Evolutionary conservation across 1,140 invertebrate species (phyloP).

Genomic region (Neotoxoptera formosana): DNA sequence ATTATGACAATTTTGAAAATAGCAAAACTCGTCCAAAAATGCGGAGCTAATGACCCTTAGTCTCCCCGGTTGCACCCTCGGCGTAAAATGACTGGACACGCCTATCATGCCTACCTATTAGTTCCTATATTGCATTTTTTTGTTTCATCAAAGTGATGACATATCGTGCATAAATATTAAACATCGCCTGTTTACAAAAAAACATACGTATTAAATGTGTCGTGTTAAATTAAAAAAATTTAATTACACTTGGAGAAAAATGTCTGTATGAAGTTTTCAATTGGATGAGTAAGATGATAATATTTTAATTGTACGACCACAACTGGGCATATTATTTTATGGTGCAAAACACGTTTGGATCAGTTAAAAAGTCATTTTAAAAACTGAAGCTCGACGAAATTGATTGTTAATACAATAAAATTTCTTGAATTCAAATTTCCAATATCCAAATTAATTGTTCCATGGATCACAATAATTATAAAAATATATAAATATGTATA

Average conservation of each 20-base stretch:
- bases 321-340: not conserved
- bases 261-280: not conserved
- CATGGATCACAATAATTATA: not conserved
- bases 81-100: too few species aligned
- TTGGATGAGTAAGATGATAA: not conserved
- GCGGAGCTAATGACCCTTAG: too few species aligned
- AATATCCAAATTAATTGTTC: not conserved
- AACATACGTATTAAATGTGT: not conserved
- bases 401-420: too few species aligned
- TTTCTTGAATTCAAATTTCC: not conserved
- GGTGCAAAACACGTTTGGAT: too few species aligned
- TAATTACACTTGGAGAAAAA: not conserved
- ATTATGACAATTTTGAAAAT: too few species aligned
- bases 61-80: too few species aligned
- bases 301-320: not conserved
- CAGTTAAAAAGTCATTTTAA: not conserved
- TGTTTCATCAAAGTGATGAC: too few species aligned
- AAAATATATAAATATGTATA: too few species aligned
- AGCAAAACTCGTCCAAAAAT: too few species aligned
- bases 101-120: too few species aligned
- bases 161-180: not conserved
- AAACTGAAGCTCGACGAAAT: not conserved
- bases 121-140: too few species aligned
- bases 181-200: not conserved
- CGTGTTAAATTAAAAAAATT: not conserved